These are phyloP conservation scores for Hylaeus volcanicus DNA, from an alignment of 1,140 invertebrate species.

Conservation along the genomic window DNA sequence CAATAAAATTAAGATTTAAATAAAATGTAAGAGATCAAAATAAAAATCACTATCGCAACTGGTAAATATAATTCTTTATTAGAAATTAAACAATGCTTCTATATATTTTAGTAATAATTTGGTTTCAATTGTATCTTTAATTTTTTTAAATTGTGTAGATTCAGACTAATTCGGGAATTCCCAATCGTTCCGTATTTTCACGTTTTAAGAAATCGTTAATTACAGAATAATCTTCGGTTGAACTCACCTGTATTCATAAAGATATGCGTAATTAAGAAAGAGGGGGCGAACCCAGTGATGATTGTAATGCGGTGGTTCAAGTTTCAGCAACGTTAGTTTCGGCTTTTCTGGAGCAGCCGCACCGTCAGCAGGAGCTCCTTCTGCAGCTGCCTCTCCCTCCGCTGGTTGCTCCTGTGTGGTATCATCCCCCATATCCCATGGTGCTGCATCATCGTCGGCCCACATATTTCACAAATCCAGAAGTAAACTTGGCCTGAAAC, in stretches of 20 bases:
- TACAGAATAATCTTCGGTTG: too few relatives aligned
- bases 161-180: too few relatives aligned
- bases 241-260: slow-evolving; percentile 87
- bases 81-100: too few relatives aligned
- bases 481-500: slow-evolving; percentile 24
- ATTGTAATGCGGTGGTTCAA: slow-evolving; percentile 82
- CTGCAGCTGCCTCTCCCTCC: slow-evolving; percentile 58
- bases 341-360: slow-evolving; percentile 31
- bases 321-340: slow-evolving; percentile 36
- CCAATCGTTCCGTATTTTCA: too few relatives aligned
- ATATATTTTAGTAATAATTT: too few relatives aligned
- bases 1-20: too few relatives aligned
- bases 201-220: too few relatives aligned
- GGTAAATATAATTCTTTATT: too few relatives aligned
- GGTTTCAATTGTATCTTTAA: too few relatives aligned
- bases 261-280: slow-evolving; percentile 89
- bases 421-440: slow-evolving; percentile 70
- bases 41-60: too few relatives aligned
- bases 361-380: slow-evolving; percentile 49
- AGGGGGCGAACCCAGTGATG: slow-evolving; percentile 89
- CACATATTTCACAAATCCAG: slow-evolving; percentile 67
- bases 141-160: too few relatives aligned
- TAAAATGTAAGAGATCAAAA: too few relatives aligned
- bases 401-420: slow-evolving; percentile 50
- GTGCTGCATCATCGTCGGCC: slow-evolving; percentile 72